These are phyloP conservation scores for Caenorhabditis sp. DNA, from an alignment of 2,888 invertebrate genomes.

Conservation along the genomic window DNA sequence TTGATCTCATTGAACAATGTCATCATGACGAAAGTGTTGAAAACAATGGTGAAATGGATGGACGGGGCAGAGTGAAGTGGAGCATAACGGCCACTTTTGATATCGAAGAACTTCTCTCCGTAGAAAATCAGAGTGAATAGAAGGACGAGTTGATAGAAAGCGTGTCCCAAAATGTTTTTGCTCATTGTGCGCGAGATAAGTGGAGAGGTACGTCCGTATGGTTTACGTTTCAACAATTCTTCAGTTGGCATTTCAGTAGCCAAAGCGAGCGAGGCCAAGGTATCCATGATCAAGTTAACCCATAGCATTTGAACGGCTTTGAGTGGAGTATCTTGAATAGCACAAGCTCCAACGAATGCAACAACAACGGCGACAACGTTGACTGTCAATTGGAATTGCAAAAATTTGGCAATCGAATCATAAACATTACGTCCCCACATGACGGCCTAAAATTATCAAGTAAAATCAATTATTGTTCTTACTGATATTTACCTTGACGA, in stretches of 20 bases:
- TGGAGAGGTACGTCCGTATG: constrained; percentile 74
- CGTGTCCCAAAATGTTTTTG: constrained; percentile 83
- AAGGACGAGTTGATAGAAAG: constrained; percentile 91
- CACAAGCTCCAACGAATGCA: constrained; percentile 74
- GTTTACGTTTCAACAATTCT: constrained; percentile 74
- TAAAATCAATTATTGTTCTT: too few relatives aligned
- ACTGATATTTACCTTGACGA: constrained; percentile 70
- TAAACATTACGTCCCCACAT: constrained; percentile 76
- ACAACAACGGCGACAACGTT: constrained; percentile 74
- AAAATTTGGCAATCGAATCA: constrained; percentile 75
- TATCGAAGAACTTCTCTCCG: constrained; percentile 83
- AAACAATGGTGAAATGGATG: constrained; percentile 98
- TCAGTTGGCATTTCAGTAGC: constrained; percentile 75
- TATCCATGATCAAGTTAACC: constrained; percentile 76
- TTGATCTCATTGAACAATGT: constrained; percentile 99
- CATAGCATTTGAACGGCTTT: constrained; percentile 73
- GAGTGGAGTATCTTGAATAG: constrained; percentile 73
- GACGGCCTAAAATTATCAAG: too few relatives aligned
- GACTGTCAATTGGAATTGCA: constrained; percentile 75
- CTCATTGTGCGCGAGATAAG: constrained; percentile 74
- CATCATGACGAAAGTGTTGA: constrained; percentile 99
- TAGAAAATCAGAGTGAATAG: constrained; percentile 92
- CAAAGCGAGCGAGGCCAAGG: constrained; percentile 74
- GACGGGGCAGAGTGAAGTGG: constrained; percentile 83
- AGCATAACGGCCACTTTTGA: constrained; percentile 86